phyloP scores from a whole-genome alignment of 2,888 invertebrate genomes.

The Apamea crenata region DNA sequence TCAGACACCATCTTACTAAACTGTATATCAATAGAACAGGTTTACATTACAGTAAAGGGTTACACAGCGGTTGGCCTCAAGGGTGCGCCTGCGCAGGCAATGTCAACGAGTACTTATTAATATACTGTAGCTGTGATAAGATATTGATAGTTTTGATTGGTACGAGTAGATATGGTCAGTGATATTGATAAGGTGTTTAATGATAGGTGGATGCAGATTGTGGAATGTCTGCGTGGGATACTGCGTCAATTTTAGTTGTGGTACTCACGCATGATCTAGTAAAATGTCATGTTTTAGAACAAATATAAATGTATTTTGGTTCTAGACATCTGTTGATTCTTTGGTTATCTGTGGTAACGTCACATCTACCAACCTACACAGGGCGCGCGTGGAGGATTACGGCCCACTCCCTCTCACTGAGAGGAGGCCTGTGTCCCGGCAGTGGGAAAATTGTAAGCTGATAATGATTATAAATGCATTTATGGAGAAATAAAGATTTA shows the following conservation, averaged over 20 bases:
- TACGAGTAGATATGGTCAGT: neutral
- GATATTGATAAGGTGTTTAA: neutral
- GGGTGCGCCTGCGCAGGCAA: slow-evolving; percentile 62
- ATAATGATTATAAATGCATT: neutral
- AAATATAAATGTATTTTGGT: neutral
- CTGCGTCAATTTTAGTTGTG: too few species aligned
- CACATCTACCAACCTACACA: too few species aligned
- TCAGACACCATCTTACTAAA: slow-evolving; percentile 9
- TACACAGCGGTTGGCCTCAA: slow-evolving; percentile 60
- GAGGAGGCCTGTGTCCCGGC: too few species aligned
- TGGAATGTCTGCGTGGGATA: neutral
- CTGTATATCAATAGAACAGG: slow-evolving; percentile 36
- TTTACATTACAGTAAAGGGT: slow-evolving; percentile 53
- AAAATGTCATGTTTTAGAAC: too few species aligned
- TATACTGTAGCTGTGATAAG: slow-evolving; percentile 3
- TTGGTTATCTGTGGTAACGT: too few species aligned
- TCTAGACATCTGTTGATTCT: too few species aligned
- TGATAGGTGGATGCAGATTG: neutral
- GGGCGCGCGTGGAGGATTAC: too few species aligned
- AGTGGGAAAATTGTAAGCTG: too few species aligned
- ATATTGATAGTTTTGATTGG: neutral
- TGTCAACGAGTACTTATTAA: slow-evolving; percentile 60
- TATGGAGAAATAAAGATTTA: neutral
- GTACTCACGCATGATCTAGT: neutral
- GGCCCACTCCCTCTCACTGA: too few species aligned